Percentiles rank a stretch among this genome's conserved stretches.
phyloP scores from a whole-genome alignment of 2,113 vertebrate genomes.

The Pholis gunnellus region DNA sequence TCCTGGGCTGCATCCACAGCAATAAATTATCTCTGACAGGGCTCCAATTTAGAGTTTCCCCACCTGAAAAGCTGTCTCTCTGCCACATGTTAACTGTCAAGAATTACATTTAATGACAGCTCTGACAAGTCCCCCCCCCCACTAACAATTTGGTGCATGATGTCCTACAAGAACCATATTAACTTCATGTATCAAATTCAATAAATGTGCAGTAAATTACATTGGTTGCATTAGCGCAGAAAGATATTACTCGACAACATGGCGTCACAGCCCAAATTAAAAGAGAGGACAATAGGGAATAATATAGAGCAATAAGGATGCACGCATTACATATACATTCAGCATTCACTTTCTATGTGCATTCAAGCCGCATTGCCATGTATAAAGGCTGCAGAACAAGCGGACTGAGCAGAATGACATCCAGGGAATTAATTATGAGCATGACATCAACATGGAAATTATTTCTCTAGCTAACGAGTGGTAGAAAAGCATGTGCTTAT shows the following conservation, averaged over 20 bases:
- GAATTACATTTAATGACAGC: not conserved
- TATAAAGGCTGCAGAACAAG: slow-evolving; percentile 10
- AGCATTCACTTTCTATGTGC: slow-evolving; percentile 9
- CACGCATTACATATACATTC: not conserved
- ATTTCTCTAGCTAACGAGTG: slow-evolving; percentile 43
- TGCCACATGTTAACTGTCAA: slow-evolving; percentile 19
- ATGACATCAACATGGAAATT: slow-evolving; percentile 17
- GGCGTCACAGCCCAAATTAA: not conserved
- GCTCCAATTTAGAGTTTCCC: slow-evolving; percentile 10
- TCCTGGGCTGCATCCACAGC: not conserved
- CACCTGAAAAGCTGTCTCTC: slow-evolving; percentile 13
- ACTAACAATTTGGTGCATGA: slow-evolving; percentile 4
- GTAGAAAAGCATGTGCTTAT: slow-evolving; percentile 20
- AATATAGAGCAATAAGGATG: not conserved
- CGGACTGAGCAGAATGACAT: slow-evolving; percentile 18
- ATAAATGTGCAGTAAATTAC: slow-evolving; percentile 4
- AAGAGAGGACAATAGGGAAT: not conserved
- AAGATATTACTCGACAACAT: slow-evolving; percentile 9
- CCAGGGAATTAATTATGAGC: slow-evolving; percentile 34
- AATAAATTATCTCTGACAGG: slow-evolving; percentile 14
- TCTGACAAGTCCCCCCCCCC: not conserved
- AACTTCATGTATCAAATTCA: not conserved
- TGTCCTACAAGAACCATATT: not conserved
- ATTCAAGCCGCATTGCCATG: not conserved
- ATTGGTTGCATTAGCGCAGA: not conserved